Conservation (phyloP, 2,113 vertebrate species). For the Centropus unirufus region DNA sequence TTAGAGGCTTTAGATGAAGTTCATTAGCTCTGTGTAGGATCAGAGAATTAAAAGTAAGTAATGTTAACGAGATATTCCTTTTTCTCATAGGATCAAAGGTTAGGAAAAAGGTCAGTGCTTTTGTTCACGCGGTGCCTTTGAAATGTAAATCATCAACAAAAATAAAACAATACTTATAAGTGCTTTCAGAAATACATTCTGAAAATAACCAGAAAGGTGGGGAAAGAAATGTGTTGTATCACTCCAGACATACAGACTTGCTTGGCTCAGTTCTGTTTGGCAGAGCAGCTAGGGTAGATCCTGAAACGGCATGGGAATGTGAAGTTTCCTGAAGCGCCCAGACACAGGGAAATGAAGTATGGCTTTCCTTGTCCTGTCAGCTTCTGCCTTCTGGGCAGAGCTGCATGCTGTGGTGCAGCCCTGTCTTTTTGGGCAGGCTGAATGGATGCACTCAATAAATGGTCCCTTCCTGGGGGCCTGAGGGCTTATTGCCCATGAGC, state of each 20-base stretch:
- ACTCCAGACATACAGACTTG: background rate
- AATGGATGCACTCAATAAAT: fast-evolving
- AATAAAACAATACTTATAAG: background rate
- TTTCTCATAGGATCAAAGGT: background rate
- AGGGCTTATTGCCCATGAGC: background rate
- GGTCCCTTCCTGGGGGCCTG: background rate
- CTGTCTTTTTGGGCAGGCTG: background rate
- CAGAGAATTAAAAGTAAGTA: background rate
- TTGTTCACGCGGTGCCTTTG: background rate
- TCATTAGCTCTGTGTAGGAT: background rate
- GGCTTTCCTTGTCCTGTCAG: background rate
- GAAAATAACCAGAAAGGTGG: background rate
- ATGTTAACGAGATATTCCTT: background rate
- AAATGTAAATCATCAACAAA: background rate
- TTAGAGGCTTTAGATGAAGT: background rate
- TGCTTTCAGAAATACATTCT: background rate
- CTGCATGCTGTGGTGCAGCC: background rate
- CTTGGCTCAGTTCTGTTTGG: background rate
- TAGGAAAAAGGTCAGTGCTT: background rate
- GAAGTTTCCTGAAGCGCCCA: background rate
- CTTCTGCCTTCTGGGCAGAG: background rate
- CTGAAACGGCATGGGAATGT: background rate
- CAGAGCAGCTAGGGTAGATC: background rate
- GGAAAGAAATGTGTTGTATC: background rate
- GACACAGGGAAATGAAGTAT: background rate